phyloP scores from a whole-genome alignment of 2,888 invertebrate species.

The Lottia scabra region DNA sequence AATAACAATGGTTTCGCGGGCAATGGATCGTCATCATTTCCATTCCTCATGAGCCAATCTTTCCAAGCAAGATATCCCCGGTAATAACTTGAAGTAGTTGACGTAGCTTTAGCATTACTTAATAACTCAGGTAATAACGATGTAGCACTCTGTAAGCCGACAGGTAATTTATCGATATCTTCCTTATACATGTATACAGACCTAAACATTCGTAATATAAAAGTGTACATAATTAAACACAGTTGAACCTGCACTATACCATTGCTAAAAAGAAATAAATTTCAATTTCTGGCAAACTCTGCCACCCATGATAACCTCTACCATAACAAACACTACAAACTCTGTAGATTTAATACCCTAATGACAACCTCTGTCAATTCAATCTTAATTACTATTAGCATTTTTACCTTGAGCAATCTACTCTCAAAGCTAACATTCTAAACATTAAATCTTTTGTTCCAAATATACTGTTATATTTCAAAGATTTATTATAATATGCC shows the following conservation, averaged over 20 bases:
- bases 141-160: background rate
- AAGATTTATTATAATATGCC: background rate
- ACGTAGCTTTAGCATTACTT: background rate
- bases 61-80: conserved; percentile 8
- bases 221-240: background rate
- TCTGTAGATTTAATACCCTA: background rate
- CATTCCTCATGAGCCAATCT: background rate
- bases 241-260: background rate
- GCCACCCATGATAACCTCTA: background rate
- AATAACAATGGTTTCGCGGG: conserved; percentile 12
- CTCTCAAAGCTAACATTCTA: conserved; percentile 10
- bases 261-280: background rate
- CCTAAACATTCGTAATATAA: background rate
- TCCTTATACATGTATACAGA: background rate
- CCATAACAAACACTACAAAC: background rate
- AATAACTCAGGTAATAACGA: background rate
- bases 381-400: background rate
- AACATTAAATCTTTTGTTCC: conserved; percentile 7
- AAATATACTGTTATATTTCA: background rate
- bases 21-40: background rate
- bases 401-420: conserved; percentile 10
- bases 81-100: conserved; percentile 3
- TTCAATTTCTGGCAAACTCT: background rate
- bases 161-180: conserved; percentile 1
- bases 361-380: too few species aligned